Conservation (phyloP, 2,888 invertebrate species). For the Agrotis clavis region DNA sequence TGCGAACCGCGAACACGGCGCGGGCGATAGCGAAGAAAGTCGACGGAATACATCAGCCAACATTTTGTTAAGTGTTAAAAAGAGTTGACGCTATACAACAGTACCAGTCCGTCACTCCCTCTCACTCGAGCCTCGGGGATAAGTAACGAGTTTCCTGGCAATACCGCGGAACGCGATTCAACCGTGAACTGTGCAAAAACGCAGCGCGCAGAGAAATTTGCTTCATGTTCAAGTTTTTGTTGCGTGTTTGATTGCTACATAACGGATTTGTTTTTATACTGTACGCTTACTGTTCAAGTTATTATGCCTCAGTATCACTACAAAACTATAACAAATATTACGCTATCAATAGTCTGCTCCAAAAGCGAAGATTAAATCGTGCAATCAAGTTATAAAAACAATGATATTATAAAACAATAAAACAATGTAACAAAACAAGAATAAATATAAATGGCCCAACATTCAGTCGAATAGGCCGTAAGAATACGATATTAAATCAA, state of each 20-base stretch:
- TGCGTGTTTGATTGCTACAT: slow-evolving; percentile 80
- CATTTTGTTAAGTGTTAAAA: slow-evolving; percentile 65
- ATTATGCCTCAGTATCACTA: slow-evolving; percentile 28
- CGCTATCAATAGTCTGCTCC: neutral
- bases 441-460: slow-evolving; percentile 2
- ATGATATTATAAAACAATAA: neutral
- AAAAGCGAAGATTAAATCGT: neutral
- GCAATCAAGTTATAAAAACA: slow-evolving; percentile 7
- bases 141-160: slow-evolving; percentile 76
- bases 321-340: neutral
- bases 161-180: slow-evolving; percentile 81
- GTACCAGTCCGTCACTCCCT: slow-evolving; percentile 56
- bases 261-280: slow-evolving; percentile 78
- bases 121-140: slow-evolving; percentile 59
- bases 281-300: slow-evolving; percentile 47
- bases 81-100: slow-evolving; percentile 62
- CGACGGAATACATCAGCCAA: slow-evolving; percentile 67
- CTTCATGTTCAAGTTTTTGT: slow-evolving; percentile 80
- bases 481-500: slow-evolving; percentile 5
- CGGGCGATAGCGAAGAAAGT: slow-evolving; percentile 79
- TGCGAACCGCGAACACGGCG: slow-evolving; percentile 72
- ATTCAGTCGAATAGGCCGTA: neutral
- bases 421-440: slow-evolving; percentile 9
- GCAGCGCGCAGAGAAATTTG: slow-evolving; percentile 82
- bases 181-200: slow-evolving; percentile 83